phyloP scores from a whole-genome alignment of 2,113 vertebrate genomes.

The Amblyopsis rosae region DNA sequence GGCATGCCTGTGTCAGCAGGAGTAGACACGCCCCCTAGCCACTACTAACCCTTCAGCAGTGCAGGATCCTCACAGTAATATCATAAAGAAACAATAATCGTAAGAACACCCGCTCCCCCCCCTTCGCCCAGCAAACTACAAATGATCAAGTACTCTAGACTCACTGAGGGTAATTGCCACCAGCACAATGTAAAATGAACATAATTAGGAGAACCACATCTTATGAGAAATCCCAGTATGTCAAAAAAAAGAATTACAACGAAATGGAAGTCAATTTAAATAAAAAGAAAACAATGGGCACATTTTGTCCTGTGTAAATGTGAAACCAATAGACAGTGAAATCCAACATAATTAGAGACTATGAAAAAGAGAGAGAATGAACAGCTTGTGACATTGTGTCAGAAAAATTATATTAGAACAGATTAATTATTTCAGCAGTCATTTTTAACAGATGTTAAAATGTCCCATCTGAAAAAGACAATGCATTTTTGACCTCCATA shows the following conservation, averaged over 20 bases:
- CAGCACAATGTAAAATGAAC: conserved; percentile 51
- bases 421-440: background rate
- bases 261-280: conserved; percentile 58
- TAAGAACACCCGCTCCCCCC: background rate
- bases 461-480: background rate
- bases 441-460: background rate
- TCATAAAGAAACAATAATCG: background rate
- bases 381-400: background rate
- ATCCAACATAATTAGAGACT: conserved; percentile 49
- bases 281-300: conserved; percentile 54
- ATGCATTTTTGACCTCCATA: background rate
- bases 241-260: conserved; percentile 64
- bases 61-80: too few species aligned
- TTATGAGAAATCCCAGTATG: conserved; percentile 54
- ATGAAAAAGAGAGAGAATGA: conserved; percentile 21
- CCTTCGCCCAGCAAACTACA: background rate
- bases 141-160: conserved; percentile 40
- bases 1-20: too few species aligned
- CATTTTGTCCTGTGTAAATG: conserved; percentile 43
- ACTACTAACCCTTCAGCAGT: too few species aligned
- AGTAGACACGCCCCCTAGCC: too few species aligned
- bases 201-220: conserved; percentile 52
- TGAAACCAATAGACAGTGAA: conserved; percentile 47
- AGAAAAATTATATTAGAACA: background rate
- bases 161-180: conserved; percentile 52